phyloP scores from a whole-genome alignment of 2,113 vertebrate species.

The Vulpes lagopus region DNA sequence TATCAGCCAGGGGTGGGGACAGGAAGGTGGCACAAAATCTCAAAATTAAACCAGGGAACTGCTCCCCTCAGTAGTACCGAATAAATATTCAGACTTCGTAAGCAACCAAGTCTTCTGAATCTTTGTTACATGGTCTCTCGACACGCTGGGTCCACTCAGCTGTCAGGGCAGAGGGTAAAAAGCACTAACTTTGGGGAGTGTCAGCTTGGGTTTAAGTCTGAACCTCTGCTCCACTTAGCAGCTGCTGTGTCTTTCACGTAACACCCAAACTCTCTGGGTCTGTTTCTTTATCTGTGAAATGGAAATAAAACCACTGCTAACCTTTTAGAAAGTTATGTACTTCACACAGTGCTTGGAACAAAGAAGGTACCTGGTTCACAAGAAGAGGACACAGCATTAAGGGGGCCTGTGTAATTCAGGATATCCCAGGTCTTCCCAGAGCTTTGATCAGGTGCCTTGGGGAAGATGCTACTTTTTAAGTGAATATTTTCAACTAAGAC shows the following conservation, averaged over 20 bases:
- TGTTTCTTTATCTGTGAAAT: neutral
- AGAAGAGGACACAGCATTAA: neutral
- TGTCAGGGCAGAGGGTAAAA: neutral
- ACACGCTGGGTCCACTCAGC: neutral
- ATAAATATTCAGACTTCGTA: neutral
- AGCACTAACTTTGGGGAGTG: neutral
- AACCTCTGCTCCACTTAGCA: neutral
- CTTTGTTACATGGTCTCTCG: neutral
- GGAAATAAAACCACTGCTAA: neutral
- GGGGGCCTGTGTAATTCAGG: neutral
- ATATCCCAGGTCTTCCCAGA: neutral
- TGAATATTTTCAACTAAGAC: neutral
- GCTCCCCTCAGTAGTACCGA: neutral
- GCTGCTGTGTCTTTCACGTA: neutral
- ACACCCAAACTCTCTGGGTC: neutral
- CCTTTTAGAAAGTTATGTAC: neutral
- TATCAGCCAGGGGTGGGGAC: neutral
- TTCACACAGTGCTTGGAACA: neutral
- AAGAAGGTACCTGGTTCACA: neutral
- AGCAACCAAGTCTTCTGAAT: neutral
- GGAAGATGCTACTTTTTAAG: neutral
- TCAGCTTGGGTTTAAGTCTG: neutral
- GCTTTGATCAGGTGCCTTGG: neutral
- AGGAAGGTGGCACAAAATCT: neutral
- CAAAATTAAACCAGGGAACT: neutral